phyloP scores from a whole-genome alignment of 2,113 vertebrate genomes.

The Onychostruthus taczanowskii region DNA sequence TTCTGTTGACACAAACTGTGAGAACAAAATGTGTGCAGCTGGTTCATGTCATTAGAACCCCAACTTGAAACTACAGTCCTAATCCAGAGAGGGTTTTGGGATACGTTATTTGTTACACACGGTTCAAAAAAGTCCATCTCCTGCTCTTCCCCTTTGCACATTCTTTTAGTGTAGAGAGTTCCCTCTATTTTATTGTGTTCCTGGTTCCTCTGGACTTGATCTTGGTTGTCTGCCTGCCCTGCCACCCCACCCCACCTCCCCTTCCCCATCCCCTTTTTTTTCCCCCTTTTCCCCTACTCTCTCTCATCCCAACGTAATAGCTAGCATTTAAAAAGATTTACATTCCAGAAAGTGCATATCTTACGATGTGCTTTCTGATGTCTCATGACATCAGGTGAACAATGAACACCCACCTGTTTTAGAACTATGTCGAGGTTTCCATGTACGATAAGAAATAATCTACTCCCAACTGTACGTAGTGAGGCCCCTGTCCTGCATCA shows the following conservation, averaged over 20 bases:
- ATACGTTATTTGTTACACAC: conserved; percentile 66
- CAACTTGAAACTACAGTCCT: conserved; percentile 42
- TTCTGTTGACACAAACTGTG: conserved; percentile 44
- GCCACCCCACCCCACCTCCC: too few species aligned
- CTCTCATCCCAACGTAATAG: conserved; percentile 5
- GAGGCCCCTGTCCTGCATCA: conserved; percentile 41
- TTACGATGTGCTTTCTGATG: conserved; percentile 51
- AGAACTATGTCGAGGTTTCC: conserved; percentile 40
- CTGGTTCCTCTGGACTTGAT: not conserved
- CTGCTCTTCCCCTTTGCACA: not conserved
- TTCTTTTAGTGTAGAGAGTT: not conserved
- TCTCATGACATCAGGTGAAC: conserved; percentile 34
- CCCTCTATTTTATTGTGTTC: conserved; percentile 13
- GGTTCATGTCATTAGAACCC: conserved; percentile 47
- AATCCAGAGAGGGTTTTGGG: conserved; percentile 42
- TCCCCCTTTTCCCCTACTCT: not conserved
- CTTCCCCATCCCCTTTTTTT: not conserved
- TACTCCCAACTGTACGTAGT: conserved; percentile 48
- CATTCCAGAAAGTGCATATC: conserved; percentile 66
- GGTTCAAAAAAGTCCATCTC: conserved; percentile 4
- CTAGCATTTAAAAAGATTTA: conserved; percentile 58
- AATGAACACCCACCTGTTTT: not conserved
- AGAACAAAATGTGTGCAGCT: conserved; percentile 31
- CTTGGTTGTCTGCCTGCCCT: not conserved
- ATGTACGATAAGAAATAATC: conserved; percentile 60